Evolutionary conservation across 1,140 invertebrate species (phyloP), one percentile per base, ranked within the genome.

Genomic region (Drosophila micromelanica): DNA sequence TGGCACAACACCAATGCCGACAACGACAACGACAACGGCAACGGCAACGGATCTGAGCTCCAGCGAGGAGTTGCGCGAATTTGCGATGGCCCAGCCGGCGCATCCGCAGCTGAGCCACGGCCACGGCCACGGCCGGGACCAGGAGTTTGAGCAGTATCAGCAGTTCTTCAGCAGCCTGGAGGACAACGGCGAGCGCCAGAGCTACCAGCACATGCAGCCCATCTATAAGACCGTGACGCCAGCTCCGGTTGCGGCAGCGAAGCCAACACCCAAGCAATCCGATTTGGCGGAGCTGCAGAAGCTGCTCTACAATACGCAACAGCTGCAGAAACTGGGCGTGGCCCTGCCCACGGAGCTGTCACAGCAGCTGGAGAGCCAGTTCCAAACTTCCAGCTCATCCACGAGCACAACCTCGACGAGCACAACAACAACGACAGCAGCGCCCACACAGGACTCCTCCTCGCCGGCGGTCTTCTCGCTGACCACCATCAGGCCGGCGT

Each of bases 261-360:
- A 15, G 32, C 51, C 3, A 72, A 15, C n/a, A 11, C 71, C 65
- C 12, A 60, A 72, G 23, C 71, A 79, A 38, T 51, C 55, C 0
- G 78, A 91, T 64, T 48, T 91, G 8, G 80, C 78, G 1, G 87
- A 91, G 67, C 57, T 91, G 30, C 90, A 91, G 43, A 91, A 91
- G 51, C 48, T 91, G 17, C 76, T 91, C 2, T 91, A 90, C 63
- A 91, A 91, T 49, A 90, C 90, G 12, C 84, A 90, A n/a, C 76
- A 90, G 67, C 43, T 91, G 45, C 92, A 93, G 70, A 92, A 92
- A 60, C 59, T 93, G 35, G 93, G 93, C 76, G 91, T 92, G 15
- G 92, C 91, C 0, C 61, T 92, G 45, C 92, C 91, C 23, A 76
- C 86, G 17, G 87, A 91, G 35, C 64, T 91, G 1, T 90, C 87